Conservation (phyloP, 92 coral and sea anemone species). For the Meandrina meandrites region DNA sequence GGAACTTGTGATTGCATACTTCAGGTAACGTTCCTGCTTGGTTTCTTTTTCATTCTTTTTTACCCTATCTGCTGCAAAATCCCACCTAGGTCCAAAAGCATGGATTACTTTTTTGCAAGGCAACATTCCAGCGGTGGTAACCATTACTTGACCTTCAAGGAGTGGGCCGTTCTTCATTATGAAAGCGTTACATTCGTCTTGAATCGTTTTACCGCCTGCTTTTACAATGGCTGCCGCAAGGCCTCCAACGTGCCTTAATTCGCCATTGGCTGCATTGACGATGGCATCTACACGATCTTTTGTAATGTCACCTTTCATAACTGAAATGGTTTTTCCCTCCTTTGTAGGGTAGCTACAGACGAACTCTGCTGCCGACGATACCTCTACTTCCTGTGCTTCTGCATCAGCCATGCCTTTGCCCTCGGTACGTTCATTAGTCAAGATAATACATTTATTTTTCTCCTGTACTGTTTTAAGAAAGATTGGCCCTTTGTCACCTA, state of each 20-base stretch:
- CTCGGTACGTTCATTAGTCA: constrained; percentile 14
- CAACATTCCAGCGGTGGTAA: constrained; percentile 57
- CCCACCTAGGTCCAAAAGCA: constrained; percentile 63
- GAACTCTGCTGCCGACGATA: not conserved
- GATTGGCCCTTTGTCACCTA: constrained; percentile 23
- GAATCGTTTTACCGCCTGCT: constrained; percentile 78
- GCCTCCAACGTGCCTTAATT: constrained; percentile 72
- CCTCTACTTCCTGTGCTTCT: not conserved
- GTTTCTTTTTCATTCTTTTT: not conserved
- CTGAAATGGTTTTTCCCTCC: constrained; percentile 48
- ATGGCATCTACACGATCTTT: constrained; percentile 71
- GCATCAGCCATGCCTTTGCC: not conserved
- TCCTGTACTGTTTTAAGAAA: constrained; percentile 33
- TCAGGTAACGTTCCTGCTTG: constrained; percentile 39
- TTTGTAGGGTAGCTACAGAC: constrained; percentile 51
- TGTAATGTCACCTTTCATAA: constrained; percentile 78
- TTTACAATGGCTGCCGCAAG: constrained; percentile 72
- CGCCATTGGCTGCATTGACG: constrained; percentile 76
- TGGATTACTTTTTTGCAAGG: constrained; percentile 74
- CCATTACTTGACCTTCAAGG: constrained; percentile 57
- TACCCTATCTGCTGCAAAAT: not conserved
- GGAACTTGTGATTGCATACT: constrained; percentile 28
- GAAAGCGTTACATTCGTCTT: constrained; percentile 56
- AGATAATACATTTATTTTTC: constrained; percentile 40
- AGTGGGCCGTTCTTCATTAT: constrained; percentile 34